Conservation (phyloP, 2,113 vertebrate species). For the Orthonyx spaldingii region DNA sequence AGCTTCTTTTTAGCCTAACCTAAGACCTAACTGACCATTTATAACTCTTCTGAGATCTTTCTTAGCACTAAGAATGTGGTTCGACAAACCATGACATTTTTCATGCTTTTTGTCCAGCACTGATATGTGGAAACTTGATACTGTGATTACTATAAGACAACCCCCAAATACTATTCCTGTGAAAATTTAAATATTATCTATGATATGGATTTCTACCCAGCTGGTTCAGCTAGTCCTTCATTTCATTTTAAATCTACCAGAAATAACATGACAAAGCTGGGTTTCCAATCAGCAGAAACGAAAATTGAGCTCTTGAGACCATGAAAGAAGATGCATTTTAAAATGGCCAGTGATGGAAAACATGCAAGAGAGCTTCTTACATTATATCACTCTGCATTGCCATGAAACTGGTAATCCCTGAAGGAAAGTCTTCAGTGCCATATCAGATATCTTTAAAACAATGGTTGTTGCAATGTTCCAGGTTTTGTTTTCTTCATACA, state of each 20-base stretch:
- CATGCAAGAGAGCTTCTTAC: not conserved
- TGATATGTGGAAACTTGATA: not conserved
- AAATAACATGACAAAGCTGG: not conserved
- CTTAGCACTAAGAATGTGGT: not conserved
- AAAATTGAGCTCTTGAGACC: not conserved
- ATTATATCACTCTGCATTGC: not conserved
- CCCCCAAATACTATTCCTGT: not conserved
- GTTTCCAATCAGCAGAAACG: not conserved
- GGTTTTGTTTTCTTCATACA: conserved; percentile 14
- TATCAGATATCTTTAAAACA: conserved; percentile 40
- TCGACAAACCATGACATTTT: not conserved
- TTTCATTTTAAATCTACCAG: not conserved
- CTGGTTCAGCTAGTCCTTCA: not conserved
- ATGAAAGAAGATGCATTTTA: not conserved
- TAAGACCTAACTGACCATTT: not conserved
- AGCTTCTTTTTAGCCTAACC: not conserved
- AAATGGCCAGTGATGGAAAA: not conserved
- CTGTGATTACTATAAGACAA: not conserved
- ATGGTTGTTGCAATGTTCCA: not conserved
- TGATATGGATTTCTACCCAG: not conserved
- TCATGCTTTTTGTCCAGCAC: not conserved
- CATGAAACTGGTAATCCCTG: not conserved
- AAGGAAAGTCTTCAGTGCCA: not conserved
- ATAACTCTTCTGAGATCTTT: not conserved
- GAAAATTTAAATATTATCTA: not conserved